phyloP scores from a whole-genome alignment of 2,888 invertebrate genomes.

The Carcina quercana region DNA sequence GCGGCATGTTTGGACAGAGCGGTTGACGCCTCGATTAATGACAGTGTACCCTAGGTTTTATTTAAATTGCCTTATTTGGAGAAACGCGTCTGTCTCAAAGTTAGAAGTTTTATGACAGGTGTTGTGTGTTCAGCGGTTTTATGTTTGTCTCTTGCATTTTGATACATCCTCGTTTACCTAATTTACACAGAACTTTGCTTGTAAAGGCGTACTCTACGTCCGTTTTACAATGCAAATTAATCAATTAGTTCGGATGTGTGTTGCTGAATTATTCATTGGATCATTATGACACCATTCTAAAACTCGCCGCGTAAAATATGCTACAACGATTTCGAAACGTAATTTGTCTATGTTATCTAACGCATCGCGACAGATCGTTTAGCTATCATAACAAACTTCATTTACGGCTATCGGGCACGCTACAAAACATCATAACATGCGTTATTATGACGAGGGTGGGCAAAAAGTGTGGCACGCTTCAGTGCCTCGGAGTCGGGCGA shows the following conservation, averaged over 20 bases:
- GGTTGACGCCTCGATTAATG: slow-evolving; percentile 56
- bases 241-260: too few species aligned
- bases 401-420: slow-evolving; percentile 31
- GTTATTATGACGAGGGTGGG: slow-evolving; percentile 43
- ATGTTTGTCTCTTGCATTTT: slow-evolving; percentile 2
- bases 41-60: slow-evolving; percentile 28
- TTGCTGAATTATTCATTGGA: too few species aligned
- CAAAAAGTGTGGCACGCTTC: slow-evolving; percentile 38
- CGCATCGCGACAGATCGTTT: slow-evolving; percentile 16
- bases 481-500: slow-evolving; percentile 20
- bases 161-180: background rate
- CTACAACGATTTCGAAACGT: slow-evolving; percentile 1
- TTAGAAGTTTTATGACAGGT: slow-evolving; percentile 3
- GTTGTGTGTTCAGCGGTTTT: background rate
- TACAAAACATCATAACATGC: slow-evolving; percentile 42
- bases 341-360: slow-evolving; percentile 12
- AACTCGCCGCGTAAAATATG: background rate
- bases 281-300: too few species aligned
- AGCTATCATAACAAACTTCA: slow-evolving; percentile 34
- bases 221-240: background rate
- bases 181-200: background rate
- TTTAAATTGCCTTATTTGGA: slow-evolving; percentile 28
- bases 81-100: slow-evolving; percentile 24
- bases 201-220: background rate
- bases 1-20: slow-evolving; percentile 48